Percentiles rank a stretch among this genome's conserved stretches.
phyloP scores from a whole-genome alignment of 1,140 invertebrate species.

The Caenorhabditis inopinata region DNA sequence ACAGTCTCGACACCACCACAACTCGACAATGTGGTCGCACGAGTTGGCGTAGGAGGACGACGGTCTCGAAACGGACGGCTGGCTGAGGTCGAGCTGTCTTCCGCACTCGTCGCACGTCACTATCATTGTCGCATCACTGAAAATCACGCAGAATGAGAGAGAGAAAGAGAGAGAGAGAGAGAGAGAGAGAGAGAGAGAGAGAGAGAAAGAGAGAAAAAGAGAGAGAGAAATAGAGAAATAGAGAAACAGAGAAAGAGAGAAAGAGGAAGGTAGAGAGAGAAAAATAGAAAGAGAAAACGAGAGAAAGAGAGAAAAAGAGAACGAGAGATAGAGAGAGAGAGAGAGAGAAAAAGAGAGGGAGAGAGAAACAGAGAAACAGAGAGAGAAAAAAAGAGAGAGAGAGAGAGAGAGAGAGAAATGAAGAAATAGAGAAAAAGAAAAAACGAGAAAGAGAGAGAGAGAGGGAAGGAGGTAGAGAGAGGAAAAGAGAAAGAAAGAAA shows the following conservation, averaged over 20 bases:
- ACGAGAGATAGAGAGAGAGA: too few relatives aligned
- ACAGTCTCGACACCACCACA: constrained; percentile 48
- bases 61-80: neutral
- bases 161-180: neutral
- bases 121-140: neutral
- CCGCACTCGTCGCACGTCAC: constrained; percentile 9
- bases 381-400: neutral
- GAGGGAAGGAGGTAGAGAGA: too few relatives aligned
- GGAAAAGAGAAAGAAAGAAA: neutral
- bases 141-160: neutral
- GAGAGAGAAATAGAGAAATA: too few relatives aligned
- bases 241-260: too few relatives aligned
- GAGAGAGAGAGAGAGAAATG: neutral
- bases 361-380: neutral
- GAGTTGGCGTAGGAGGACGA: neutral
- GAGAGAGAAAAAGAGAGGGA: neutral
- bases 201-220: neutral
- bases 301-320: too few relatives aligned
- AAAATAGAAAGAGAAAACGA: too few relatives aligned
- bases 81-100: neutral
- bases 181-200: neutral
- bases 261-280: too few relatives aligned
- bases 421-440: too few relatives aligned
- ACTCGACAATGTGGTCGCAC: constrained; percentile 20
- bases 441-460: too few relatives aligned